Conservation (phyloP, 2,888 invertebrate species). For the Hydropsyche betteni region DNA sequence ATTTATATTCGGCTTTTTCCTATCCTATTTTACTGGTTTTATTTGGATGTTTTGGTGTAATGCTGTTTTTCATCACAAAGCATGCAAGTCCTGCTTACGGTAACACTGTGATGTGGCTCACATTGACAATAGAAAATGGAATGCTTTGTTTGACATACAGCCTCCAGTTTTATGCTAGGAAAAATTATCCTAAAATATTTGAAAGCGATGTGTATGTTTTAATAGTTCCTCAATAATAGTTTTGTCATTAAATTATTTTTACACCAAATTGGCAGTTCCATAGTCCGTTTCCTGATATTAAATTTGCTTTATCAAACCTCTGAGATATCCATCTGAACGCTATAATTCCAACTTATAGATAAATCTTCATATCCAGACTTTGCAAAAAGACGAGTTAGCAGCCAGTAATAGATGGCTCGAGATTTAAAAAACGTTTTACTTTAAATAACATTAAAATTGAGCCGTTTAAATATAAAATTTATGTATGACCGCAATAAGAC, state of each 20-base stretch:
- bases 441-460: too few relatives aligned
- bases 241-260: constrained; percentile 54
- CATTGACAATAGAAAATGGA: constrained; percentile 81
- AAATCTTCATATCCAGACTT: too few relatives aligned
- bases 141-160: constrained; percentile 79
- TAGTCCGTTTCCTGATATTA: constrained; percentile 30
- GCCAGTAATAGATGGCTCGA: too few relatives aligned
- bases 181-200: constrained; percentile 70
- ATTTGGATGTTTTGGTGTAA: constrained; percentile 76
- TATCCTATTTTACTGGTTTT: constrained; percentile 85
- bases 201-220: constrained; percentile 56
- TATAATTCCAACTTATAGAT: too few relatives aligned
- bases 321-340: too few relatives aligned
- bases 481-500: too few relatives aligned
- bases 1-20: constrained; percentile 82
- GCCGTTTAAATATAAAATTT: too few relatives aligned
- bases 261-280: constrained; percentile 47
- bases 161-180: constrained; percentile 86
- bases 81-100: constrained; percentile 59
- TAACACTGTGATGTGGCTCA: constrained; percentile 88
- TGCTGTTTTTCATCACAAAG: constrained; percentile 66
- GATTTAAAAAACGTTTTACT: too few relatives aligned
- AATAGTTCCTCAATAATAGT: constrained; percentile 65
- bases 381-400: too few relatives aligned
- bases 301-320: too few relatives aligned